Conservation (phyloP, 2,888 invertebrate genomes). For the Gonocerus acuteangulatus region DNA sequence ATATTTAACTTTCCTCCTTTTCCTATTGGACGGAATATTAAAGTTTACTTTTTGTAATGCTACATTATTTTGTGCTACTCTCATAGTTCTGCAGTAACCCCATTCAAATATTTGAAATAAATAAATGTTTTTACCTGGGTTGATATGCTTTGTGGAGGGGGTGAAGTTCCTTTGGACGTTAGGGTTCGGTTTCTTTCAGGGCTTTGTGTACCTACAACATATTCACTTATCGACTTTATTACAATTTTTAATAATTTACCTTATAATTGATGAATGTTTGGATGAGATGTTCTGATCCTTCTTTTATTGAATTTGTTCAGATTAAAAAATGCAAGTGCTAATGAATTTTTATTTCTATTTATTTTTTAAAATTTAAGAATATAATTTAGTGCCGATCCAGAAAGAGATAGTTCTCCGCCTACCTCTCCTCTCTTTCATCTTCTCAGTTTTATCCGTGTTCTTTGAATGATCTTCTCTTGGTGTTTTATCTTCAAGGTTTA, state of each 20-base stretch:
- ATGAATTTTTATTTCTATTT: not conserved
- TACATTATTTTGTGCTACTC: not conserved
- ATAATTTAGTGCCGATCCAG: slow-evolving; percentile 61
- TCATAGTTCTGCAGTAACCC: no score
- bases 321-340: not conserved
- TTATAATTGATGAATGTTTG: not conserved
- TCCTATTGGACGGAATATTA: no score
- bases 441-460: slow-evolving; percentile 17
- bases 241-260: not conserved
- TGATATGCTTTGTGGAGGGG: slow-evolving; percentile 77
- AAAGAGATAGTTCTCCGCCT: slow-evolving; percentile 61
- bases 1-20: no score
- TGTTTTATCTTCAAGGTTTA: slow-evolving; percentile 1
- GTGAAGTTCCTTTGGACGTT: slow-evolving; percentile 32
- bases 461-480: not conserved
- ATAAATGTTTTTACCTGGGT: slow-evolving; percentile 59
- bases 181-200: slow-evolving; percentile 26
- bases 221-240: slow-evolving; percentile 9
- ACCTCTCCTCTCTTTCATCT: slow-evolving; percentile 49
- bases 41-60: not conserved
- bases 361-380: slow-evolving; percentile 29
- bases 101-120: not conserved
- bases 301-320: not conserved
- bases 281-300: not conserved
- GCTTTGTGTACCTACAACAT: slow-evolving; percentile 25